Percentiles rank a stretch among this genome's conserved stretches.
Evolutionary conservation across 2,888 invertebrate genomes (phyloP).

Genomic region (Neoitamus cyanurus): DNA sequence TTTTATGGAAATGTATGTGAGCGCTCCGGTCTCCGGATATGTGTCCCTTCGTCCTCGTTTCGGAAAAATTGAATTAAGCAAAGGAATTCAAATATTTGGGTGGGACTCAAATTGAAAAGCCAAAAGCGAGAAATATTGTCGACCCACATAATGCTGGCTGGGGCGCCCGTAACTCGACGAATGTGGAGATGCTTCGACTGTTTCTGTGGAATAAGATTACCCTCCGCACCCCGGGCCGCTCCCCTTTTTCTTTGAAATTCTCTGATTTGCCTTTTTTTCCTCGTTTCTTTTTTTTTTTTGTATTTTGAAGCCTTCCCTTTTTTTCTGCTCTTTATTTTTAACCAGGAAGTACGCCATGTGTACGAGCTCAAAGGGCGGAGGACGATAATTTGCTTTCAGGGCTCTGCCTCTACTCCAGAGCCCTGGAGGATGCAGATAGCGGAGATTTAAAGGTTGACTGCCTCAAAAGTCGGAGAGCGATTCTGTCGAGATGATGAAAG

Average conservation of each 20-base stretch:
- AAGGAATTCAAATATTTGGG: constrained; percentile 43
- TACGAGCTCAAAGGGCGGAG: not conserved
- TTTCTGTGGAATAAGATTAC: constrained; percentile 24
- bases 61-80: constrained; percentile 44
- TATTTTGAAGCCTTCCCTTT: not conserved
- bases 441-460: not conserved
- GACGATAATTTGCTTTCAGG: constrained; percentile 16
- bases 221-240: not conserved
- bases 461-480: not conserved
- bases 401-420: not conserved
- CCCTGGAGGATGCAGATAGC: not conserved
- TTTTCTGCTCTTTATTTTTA: constrained; percentile 19
- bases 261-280: not conserved
- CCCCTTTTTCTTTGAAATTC: not conserved
- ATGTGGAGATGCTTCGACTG: constrained; percentile 19
- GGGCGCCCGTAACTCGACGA: not conserved
- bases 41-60: constrained; percentile 28
- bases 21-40: constrained; percentile 1
- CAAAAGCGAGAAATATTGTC: constrained; percentile 37
- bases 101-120: constrained; percentile 37
- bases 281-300: not conserved
- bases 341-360: constrained; percentile 29
- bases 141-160: not conserved
- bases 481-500: not conserved
- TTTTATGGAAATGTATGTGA: constrained; percentile 20